Evolutionary conservation across 1,140 invertebrate genomes (phyloP).

Genomic region (Drosophila triauraria): DNA sequence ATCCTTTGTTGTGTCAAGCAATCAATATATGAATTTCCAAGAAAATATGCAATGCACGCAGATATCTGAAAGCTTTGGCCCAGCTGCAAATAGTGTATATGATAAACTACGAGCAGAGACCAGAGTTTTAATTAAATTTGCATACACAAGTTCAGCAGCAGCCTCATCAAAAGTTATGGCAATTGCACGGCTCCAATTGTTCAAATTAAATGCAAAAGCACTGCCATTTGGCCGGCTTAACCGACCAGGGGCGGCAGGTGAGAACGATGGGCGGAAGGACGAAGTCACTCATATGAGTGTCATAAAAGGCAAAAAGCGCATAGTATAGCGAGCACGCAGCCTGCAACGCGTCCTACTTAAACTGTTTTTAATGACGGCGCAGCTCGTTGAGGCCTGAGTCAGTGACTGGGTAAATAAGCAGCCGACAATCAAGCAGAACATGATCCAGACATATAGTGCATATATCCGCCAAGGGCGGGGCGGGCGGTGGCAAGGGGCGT

Average conservation of each 20-base stretch:
- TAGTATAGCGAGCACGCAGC: constrained; percentile 62
- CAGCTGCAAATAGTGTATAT: constrained; percentile 6
- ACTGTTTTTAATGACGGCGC: constrained; percentile 66
- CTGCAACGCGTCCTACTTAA: constrained; percentile 61
- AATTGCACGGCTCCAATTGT: constrained; percentile 32
- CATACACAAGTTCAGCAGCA: constrained; percentile 46
- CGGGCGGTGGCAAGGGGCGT: too few species aligned
- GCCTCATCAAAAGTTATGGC: constrained; percentile 51
- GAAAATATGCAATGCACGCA: constrained; percentile 44
- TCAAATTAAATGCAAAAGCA: constrained; percentile 42
- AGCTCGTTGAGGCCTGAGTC: constrained; percentile 22
- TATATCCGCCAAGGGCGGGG: not conserved
- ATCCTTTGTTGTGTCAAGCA: constrained; percentile 46
- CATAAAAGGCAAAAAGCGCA: constrained; percentile 58
- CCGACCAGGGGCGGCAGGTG: constrained; percentile 30
- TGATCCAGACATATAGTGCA: constrained; percentile 31
- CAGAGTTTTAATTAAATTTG: constrained; percentile 73
- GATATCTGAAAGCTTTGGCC: constrained; percentile 34
- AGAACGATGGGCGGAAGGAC: constrained; percentile 16
- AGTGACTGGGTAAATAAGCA: constrained; percentile 24
- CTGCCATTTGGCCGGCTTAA: constrained; percentile 33
- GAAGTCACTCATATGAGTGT: constrained; percentile 9
- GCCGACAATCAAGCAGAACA: constrained; percentile 34
- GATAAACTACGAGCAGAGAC: constrained; percentile 33
- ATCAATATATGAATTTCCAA: constrained; percentile 47